These are phyloP conservation scores for Archivesica marissinica DNA, from an alignment of 1,140 invertebrate genomes.

Conservation along the genomic window DNA sequence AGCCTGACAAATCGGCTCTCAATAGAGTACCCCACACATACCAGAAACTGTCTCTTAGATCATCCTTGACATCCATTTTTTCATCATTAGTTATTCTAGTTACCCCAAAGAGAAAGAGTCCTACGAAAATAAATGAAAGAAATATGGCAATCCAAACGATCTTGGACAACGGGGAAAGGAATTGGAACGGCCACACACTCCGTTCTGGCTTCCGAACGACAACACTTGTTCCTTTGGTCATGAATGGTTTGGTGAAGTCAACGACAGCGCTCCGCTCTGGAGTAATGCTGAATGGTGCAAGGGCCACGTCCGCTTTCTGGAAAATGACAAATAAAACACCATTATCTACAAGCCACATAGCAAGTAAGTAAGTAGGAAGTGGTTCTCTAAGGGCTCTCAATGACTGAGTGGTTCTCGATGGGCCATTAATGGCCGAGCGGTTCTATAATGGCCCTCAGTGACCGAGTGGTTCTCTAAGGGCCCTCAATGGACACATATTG, in stretches of 20 bases:
- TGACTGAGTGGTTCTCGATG: too few relatives aligned
- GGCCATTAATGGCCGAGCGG: too few relatives aligned
- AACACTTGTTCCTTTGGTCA: constrained; percentile 98
- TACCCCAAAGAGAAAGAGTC: constrained; percentile 95
- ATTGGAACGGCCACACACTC: constrained; percentile 96
- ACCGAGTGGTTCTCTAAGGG: too few relatives aligned
- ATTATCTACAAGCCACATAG: not conserved
- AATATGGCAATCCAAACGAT: constrained; percentile 99
- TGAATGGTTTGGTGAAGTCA: constrained; percentile 98
- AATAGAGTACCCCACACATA: constrained; percentile 80
- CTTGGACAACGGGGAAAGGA: constrained; percentile 97
- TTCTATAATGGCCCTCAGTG: too few relatives aligned
- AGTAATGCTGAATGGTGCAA: constrained; percentile 98
- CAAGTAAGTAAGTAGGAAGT: too few relatives aligned
- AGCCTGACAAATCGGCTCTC: constrained; percentile 73
- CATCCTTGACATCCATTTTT: constrained; percentile 72
- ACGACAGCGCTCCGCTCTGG: constrained; percentile 96
- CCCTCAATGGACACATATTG: too few relatives aligned
- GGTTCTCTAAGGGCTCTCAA: too few relatives aligned
- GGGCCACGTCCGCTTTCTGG: constrained; percentile 98
- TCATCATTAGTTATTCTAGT: constrained; percentile 97
- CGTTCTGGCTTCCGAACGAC: constrained; percentile 98
- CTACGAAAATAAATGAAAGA: constrained; percentile 97
- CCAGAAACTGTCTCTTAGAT: constrained; percentile 80
- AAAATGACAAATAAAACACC: constrained; percentile 19